A percentile compares a stretch with the other conserved stretches of the same genome.
phyloP scores from a whole-genome alignment of 1,140 invertebrate species.

The Drosophila erecta region DNA sequence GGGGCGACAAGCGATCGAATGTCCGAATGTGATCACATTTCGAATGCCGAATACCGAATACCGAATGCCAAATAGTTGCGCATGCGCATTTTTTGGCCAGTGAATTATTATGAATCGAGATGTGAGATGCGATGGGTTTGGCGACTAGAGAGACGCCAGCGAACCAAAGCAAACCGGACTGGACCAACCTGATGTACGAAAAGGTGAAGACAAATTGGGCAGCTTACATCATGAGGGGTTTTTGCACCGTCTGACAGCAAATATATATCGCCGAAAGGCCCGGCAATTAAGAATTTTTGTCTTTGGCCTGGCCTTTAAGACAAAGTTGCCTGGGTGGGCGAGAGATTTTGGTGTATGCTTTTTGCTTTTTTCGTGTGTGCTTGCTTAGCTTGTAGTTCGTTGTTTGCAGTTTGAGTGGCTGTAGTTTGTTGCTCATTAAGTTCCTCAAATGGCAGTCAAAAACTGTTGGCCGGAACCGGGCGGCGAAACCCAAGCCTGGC shows the following conservation, averaged over 20 bases:
- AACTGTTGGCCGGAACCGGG: slow-evolving; percentile 25
- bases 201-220: slow-evolving; percentile 76
- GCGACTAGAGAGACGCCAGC: background rate
- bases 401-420: background rate
- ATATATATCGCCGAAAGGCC: slow-evolving; percentile 55
- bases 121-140: background rate
- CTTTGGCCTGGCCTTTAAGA: slow-evolving; percentile 40
- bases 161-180: slow-evolving; percentile 10
- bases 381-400: background rate
- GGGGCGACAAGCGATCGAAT: slow-evolving; percentile 37
- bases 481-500: slow-evolving; percentile 15
- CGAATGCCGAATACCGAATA: slow-evolving; percentile 31
- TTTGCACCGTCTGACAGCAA: slow-evolving; percentile 20
- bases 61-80: slow-evolving; percentile 39
- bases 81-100: slow-evolving; percentile 34
- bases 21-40: slow-evolving; percentile 13
- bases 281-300: slow-evolving; percentile 72
- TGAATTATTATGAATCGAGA: slow-evolving; percentile 46
- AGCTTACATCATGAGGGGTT: slow-evolving; percentile 67
- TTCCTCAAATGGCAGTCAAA: slow-evolving; percentile 53
- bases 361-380: background rate
- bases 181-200: slow-evolving; percentile 60
- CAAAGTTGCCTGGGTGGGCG: slow-evolving; percentile 57
- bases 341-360: slow-evolving; percentile 16
- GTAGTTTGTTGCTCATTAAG: slow-evolving; percentile 62